Evolutionary conservation across 2,113 vertebrate genomes (phyloP).

Genomic region (Siniperca chuatsi): DNA sequence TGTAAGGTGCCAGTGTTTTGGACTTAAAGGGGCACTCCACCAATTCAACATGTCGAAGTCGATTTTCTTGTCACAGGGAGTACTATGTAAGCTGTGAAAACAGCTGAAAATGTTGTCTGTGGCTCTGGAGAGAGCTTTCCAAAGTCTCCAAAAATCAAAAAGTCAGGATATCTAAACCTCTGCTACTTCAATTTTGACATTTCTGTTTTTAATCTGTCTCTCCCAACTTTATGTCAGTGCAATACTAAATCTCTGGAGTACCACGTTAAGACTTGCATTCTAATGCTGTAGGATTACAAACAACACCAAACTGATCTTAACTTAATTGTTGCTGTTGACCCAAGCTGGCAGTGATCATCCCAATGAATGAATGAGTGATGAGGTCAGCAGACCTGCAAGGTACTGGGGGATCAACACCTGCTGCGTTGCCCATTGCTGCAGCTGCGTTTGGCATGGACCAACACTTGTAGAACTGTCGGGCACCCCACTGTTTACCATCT

Average conservation of each 20-base stretch:
- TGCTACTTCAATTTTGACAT: not conserved
- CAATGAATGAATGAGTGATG: conserved; percentile 49
- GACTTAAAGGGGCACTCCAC: not conserved
- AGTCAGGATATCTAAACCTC: not conserved
- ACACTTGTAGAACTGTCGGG: conserved; percentile 54
- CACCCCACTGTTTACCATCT: conserved; percentile 54
- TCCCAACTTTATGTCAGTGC: not conserved
- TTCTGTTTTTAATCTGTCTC: not conserved
- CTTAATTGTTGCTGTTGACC: not conserved
- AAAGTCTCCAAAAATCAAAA: not conserved
- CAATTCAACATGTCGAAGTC: conserved; percentile 20
- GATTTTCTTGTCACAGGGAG: not conserved
- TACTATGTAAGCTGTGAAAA: conserved; percentile 15
- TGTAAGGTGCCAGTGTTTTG: not conserved
- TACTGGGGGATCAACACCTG: conserved; percentile 56
- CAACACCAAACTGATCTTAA: conserved; percentile 12
- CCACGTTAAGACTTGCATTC: not conserved
- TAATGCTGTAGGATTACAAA: conserved; percentile 18
- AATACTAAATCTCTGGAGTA: not conserved
- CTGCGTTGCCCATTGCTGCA: conserved; percentile 45
- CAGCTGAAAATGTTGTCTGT: conserved; percentile 13
- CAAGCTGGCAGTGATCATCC: conserved; percentile 23
- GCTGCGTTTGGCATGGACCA: conserved; percentile 53
- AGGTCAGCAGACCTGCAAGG: conserved; percentile 59
- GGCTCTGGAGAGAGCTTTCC: not conserved